Percentiles rank a stretch among this genome's conserved stretches.
Conservation (phyloP, 2,888 invertebrate species). For the Gerris lacustris region DNA sequence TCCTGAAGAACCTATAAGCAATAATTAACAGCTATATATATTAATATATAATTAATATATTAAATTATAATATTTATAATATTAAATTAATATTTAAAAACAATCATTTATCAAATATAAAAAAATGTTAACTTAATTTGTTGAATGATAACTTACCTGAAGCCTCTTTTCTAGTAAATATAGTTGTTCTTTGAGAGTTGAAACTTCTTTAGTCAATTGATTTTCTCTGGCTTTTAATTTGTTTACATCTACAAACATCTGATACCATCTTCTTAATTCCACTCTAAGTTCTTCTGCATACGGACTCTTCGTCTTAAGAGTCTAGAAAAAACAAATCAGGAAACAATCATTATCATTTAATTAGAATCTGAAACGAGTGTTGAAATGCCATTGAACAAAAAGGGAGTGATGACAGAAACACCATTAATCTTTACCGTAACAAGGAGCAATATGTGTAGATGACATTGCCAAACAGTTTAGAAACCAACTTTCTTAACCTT, state of each 20-base stretch:
- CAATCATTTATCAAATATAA: too few relatives aligned
- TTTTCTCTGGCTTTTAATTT: conserved; percentile 56
- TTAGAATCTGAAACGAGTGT: too few relatives aligned
- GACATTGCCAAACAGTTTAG: too few relatives aligned
- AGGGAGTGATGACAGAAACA: too few relatives aligned
- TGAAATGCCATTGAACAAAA: too few relatives aligned
- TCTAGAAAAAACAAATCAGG: conserved; percentile 38
- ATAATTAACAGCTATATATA: neutral
- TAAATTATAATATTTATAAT: neutral
- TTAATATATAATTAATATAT: conserved; percentile 7
- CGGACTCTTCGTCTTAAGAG: conserved; percentile 50
- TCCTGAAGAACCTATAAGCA: conserved; percentile 54
- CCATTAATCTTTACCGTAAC: too few relatives aligned
- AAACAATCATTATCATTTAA: too few relatives aligned
- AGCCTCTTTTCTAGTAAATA: conserved; percentile 57
- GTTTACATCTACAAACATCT: conserved; percentile 66
- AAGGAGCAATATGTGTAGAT: too few relatives aligned
- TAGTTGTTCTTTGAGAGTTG: conserved; percentile 52
- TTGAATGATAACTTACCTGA: conserved; percentile 41
- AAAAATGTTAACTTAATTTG: too few relatives aligned
- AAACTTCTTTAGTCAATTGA: conserved; percentile 51
- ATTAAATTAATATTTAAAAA: neutral
- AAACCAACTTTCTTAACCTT: too few relatives aligned
- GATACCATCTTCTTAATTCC: conserved; percentile 65
- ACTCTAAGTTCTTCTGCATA: conserved; percentile 50